These are phyloP conservation scores for Halictus ligatus DNA, from an alignment of 2,888 invertebrate species.

Conservation along the genomic window DNA sequence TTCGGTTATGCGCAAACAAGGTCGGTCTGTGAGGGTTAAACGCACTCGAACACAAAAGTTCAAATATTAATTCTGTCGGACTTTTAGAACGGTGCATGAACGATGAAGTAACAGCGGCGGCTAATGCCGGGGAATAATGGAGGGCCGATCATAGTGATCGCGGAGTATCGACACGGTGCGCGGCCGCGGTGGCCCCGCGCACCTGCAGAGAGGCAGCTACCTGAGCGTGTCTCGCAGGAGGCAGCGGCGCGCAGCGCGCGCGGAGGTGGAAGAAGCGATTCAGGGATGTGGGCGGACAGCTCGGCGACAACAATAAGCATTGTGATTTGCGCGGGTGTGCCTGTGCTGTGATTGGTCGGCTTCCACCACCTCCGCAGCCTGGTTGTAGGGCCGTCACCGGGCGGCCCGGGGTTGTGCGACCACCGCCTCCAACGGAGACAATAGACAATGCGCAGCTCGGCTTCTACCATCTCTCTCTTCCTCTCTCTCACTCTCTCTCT, in stretches of 20 bases:
- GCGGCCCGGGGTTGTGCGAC: constrained; percentile 78
- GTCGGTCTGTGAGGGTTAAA: no score
- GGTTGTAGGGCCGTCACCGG: constrained; percentile 75
- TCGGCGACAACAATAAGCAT: constrained; percentile 84
- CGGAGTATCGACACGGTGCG: background rate
- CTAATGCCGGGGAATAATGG: background rate
- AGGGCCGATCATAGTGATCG: background rate
- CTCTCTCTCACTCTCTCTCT: background rate
- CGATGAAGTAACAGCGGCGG: background rate
- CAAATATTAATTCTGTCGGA: no score
- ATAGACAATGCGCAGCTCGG: constrained; percentile 80
- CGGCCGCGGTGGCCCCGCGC: no score
- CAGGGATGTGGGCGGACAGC: constrained; percentile 81
- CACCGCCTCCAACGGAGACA: constrained; percentile 75
- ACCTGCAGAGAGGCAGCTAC: constrained; percentile 64
- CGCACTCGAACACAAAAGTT: no score
- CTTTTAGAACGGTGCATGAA: background rate
- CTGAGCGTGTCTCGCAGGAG: constrained; percentile 54
- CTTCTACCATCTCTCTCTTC: constrained; percentile 1
- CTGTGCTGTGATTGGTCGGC: constrained; percentile 77
- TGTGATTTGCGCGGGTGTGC: constrained; percentile 84
- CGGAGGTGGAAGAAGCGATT: constrained; percentile 69
- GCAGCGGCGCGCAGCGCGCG: constrained; percentile 46
- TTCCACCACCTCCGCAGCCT: constrained; percentile 75
- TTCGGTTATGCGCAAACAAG: no score